Evolutionary conservation across 2,797 vertebrate genomes (phyloP), one percentile per base, ranked within the genome.

Genomic region (Strix occidentalis): DNA sequence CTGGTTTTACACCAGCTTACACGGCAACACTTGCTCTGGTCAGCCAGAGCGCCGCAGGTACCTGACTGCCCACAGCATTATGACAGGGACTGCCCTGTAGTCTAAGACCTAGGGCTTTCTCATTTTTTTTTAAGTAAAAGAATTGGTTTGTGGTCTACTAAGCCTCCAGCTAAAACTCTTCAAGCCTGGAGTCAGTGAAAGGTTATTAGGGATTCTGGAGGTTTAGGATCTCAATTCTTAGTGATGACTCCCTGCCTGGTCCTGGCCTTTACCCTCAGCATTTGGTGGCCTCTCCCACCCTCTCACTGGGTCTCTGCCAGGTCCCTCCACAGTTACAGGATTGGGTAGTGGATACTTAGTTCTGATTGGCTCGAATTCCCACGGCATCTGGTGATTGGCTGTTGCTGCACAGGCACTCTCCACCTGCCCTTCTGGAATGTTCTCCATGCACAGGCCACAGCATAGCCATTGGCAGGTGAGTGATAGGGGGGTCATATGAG

Each of bases 161-260:
- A 93, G 19, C 16, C 69, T 91, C 17, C 46, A 35, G 24, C 9
- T 68, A 43, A 86, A 84, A 45, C n/a, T 43, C 24, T 31, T 78
- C 10, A 24, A 48, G 29, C n/a, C 65, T 35, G 10, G 13, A 35
- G 11, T 33, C 21, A 26, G 4, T 10, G 23, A 18, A 33, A 53
- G 29, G 12, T 45, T 58, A 15, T 61, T 48, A 16, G 37, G 29
- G 3, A 11, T 0, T 3, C 41, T 23, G 43, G 19, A 64, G 35
- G 4, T 31, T 37, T 21, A 23, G 12, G 53, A 9, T 14, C 16
- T 5, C 16, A 8, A 1, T 14, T 57, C 31, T 80, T 60, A 31
- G 46, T 29, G 33, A 5, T 6, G 4, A 4, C 9, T 4, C 11
- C 11, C 13, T 0, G 0, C 23, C 24, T 1, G 0, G 3, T 4